Conservation (phyloP, 2,113 vertebrate species). For the Sphyrna mokarran region DNA sequence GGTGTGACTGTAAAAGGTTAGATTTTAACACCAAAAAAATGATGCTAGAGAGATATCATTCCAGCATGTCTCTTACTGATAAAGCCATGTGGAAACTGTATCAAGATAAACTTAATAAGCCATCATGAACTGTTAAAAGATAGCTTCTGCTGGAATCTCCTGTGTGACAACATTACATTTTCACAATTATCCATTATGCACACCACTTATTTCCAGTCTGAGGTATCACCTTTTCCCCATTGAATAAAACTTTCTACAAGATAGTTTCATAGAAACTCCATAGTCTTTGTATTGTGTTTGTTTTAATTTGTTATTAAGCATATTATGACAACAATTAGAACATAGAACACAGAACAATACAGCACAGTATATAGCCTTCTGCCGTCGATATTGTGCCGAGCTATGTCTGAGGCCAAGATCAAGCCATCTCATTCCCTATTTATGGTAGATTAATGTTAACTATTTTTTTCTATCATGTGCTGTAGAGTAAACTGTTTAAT, state of each 20-base stretch:
- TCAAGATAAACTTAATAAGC: slow-evolving; percentile 2
- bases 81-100: background rate
- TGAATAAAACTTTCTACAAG: background rate
- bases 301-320: background rate
- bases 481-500: background rate
- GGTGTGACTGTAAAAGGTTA: background rate
- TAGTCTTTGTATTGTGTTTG: background rate
- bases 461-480: background rate
- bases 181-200: background rate
- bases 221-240: background rate
- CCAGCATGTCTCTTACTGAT: background rate
- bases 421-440: too few relatives aligned
- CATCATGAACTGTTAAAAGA: background rate
- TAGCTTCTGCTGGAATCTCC: background rate
- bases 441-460: background rate
- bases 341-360: too few relatives aligned
- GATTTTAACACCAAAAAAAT: background rate
- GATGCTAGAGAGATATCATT: background rate
- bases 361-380: too few relatives aligned
- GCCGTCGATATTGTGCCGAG: too few relatives aligned
- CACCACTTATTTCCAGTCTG: background rate
- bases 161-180: background rate
- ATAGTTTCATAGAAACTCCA: background rate
- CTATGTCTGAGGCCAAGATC: too few relatives aligned
- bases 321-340: background rate